Conservation (phyloP, 2,888 invertebrate species). For the Scaptomyza flava region DNA sequence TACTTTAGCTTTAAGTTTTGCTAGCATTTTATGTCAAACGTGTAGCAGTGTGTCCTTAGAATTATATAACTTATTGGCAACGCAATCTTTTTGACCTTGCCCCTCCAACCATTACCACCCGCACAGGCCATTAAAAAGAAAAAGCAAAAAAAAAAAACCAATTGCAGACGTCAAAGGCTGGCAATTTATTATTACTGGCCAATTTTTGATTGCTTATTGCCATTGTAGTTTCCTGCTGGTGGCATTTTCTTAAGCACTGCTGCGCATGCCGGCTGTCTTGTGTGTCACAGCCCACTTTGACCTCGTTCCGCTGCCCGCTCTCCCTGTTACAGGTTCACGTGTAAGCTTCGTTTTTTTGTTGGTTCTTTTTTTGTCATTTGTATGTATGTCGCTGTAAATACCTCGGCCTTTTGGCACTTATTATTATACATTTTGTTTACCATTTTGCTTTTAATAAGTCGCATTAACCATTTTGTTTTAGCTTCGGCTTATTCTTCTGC, state of each 20-base stretch:
- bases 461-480: conserved; percentile 18
- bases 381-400: conserved; percentile 4
- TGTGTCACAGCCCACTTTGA: conserved; percentile 23
- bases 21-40: conserved; percentile 6
- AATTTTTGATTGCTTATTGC: conserved; percentile 28
- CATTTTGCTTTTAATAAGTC: conserved; percentile 23
- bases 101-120: neutral
- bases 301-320: conserved; percentile 30
- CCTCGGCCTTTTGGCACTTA: conserved; percentile 13
- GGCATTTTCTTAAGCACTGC: conserved; percentile 9
- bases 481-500: conserved; percentile 1
- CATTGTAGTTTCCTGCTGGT: conserved; percentile 60
- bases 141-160: neutral
- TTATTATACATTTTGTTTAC: conserved; percentile 41
- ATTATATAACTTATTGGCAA: conserved; percentile 67
- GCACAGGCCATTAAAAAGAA: conserved; percentile 4
- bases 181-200: conserved; percentile 45
- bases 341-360: conserved; percentile 38
- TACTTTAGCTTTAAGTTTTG: conserved; percentile 4
- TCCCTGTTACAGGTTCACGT: conserved; percentile 32
- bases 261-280: conserved; percentile 67
- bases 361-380: conserved; percentile 1
- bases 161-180: conserved; percentile 23
- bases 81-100: conserved; percentile 58
- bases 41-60: conserved; percentile 26